Evolutionary conservation across 1,140 invertebrate species (phyloP), one percentile per base, ranked within the genome.

Genomic region (Tetramorium alpestre): DNA sequence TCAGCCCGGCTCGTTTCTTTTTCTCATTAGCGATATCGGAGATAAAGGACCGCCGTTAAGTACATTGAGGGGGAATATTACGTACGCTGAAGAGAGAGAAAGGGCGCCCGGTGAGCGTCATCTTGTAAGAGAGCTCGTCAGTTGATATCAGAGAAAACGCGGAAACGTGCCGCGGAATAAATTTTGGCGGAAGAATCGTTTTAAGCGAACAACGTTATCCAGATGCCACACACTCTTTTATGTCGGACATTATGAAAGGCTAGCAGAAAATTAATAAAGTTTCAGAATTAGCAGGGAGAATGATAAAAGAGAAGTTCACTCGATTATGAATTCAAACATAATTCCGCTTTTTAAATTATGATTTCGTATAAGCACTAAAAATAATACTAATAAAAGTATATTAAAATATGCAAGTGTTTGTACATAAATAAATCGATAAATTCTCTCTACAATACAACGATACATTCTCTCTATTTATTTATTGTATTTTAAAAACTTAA

Each of bases 11-110:
- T 60, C 51, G 41, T 73, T 84, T 84, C 69, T 84, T 73, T 73
- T 84, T 75, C 69, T 84, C 80, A 84, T 84, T 84, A 84, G 80
- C 82, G 82, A 85, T 77, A 85, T 78, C 60, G 38, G 58, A 33
- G 72, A 85, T 85, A 64, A 77, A 75, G 58, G 44, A 4, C 10
- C 73, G 44, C 58, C 60, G 80, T 84, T 84, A 84, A 75, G 80
- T 60, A 84, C 54, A 60, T 60, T 41, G 41, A 72, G 65, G 38
- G 18, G 16, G 67, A 62, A 73, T 75, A 84, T 84, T 73, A 73
- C 77, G 77, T 18, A 67, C 67, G 25, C 18, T 47, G 22, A 58
- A 72, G 38, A 47, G 65, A 16, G 65, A 69, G 22, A 47, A 3
- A 25, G 65, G 8, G 16, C 72, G n/a, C 28, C 7, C 25, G 49